Percentiles rank a stretch among this genome's conserved stretches.
Conservation (phyloP, 2,797 vertebrate genomes). For the Spea hammondii region DNA sequence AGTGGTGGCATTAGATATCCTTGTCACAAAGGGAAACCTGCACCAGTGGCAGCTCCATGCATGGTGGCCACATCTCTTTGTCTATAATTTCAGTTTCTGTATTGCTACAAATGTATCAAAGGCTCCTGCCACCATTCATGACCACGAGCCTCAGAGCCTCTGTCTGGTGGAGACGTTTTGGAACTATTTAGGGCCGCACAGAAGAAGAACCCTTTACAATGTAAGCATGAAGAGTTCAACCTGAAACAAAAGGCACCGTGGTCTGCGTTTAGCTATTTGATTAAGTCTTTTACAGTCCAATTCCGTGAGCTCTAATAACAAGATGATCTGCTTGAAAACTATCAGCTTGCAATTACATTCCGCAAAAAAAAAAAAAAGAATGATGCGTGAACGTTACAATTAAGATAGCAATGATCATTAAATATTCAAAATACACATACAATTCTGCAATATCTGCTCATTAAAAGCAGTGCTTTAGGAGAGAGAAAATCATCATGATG, state of each 20-base stretch:
- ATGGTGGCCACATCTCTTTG: too few species aligned
- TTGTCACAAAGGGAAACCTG: too few species aligned
- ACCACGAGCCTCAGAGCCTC: too few species aligned
- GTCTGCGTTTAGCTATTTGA: neutral
- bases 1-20: too few species aligned
- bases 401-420: constrained; percentile 45
- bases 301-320: constrained; percentile 38
- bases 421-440: constrained; percentile 45
- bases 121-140: too few species aligned
- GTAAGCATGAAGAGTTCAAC: neutral
- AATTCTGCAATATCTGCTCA: constrained; percentile 40
- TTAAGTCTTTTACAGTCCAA: constrained; percentile 5
- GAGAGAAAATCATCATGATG: constrained; percentile 22
- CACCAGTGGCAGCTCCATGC: too few species aligned
- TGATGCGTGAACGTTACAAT: constrained; percentile 40
- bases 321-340: constrained; percentile 39
- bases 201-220: neutral
- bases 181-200: neutral
- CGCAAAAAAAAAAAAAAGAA: constrained; percentile 19
- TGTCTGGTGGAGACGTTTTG: neutral
- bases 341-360: constrained; percentile 35
- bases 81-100: too few species aligned
- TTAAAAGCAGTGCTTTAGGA: constrained; percentile 32
- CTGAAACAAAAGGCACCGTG: neutral
- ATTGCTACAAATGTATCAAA: too few species aligned